A percentile compares a stretch with the other conserved stretches of the same genome.
Conservation (phyloP, 2,888 invertebrate species). For the Apodemia mormo region DNA sequence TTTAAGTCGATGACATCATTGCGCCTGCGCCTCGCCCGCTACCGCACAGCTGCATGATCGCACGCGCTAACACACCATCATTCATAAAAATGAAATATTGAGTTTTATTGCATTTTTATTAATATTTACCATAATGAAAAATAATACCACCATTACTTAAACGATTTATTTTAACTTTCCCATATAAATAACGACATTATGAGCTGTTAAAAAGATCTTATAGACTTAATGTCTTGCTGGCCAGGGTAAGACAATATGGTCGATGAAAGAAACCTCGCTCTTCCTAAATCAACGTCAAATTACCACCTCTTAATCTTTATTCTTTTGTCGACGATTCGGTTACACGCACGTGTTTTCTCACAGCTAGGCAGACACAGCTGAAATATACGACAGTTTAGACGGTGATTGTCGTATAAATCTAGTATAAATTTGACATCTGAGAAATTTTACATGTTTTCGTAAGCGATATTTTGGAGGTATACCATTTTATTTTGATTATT, state of each 20-base stretch:
- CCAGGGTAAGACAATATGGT: slow-evolving; percentile 67
- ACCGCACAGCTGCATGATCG: slow-evolving; percentile 54
- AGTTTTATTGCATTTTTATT: slow-evolving; percentile 13
- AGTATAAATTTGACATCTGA: slow-evolving; percentile 72
- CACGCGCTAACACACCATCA: slow-evolving; percentile 44
- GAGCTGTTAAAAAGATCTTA: slow-evolving; percentile 47
- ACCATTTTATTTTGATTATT: slow-evolving; percentile 59
- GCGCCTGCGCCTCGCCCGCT: slow-evolving; percentile 65
- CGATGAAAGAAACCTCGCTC: slow-evolving; percentile 64
- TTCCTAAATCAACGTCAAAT: slow-evolving; percentile 80
- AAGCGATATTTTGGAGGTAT: slow-evolving; percentile 60
- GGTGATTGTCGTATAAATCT: slow-evolving; percentile 67
- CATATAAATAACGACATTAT: slow-evolving; percentile 60
- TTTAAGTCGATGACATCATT: slow-evolving; percentile 79
- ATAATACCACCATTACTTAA: slow-evolving; percentile 32
- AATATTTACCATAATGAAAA: slow-evolving; percentile 26
- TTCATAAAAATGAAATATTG: slow-evolving; percentile 34
- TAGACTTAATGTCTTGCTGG: slow-evolving; percentile 58
- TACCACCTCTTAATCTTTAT: slow-evolving; percentile 78
- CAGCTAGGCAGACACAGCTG: slow-evolving; percentile 52
- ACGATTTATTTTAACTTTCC: slow-evolving; percentile 50
- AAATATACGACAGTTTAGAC: slow-evolving; percentile 58
- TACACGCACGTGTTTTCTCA: slow-evolving; percentile 70
- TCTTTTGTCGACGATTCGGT: slow-evolving; percentile 75
- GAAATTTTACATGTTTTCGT: slow-evolving; percentile 76